Evolutionary conservation across 2,888 invertebrate genomes (phyloP).

Genomic region (Apodemia hepburni): DNA sequence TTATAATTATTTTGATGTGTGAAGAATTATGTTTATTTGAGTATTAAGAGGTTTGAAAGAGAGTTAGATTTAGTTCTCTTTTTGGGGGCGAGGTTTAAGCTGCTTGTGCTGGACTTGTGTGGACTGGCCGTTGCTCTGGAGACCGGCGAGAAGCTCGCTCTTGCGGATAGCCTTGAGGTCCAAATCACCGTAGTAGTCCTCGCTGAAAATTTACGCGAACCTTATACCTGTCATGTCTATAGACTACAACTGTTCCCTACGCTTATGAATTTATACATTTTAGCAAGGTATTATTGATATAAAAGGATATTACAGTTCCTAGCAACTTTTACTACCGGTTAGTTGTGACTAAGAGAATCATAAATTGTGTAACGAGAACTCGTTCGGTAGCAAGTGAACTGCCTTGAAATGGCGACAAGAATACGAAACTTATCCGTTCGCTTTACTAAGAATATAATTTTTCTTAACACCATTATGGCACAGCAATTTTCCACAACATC

Average conservation of each 20-base stretch:
- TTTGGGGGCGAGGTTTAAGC: slow-evolving; percentile 78
- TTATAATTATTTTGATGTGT: slow-evolving; percentile 49
- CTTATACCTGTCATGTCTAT: slow-evolving; percentile 67
- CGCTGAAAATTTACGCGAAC: slow-evolving; percentile 85
- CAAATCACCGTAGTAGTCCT: slow-evolving; percentile 97
- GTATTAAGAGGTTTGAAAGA: slow-evolving; percentile 66
- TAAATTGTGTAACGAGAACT: slow-evolving; percentile 69
- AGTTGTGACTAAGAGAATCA: slow-evolving; percentile 44
- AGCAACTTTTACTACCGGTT: slow-evolving; percentile 59
- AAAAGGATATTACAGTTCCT: slow-evolving; percentile 55
- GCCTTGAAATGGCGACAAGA: slow-evolving; percentile 68
- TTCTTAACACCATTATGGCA: slow-evolving; percentile 12
- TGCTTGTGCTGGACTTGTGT: slow-evolving; percentile 62
- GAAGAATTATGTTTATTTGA: slow-evolving; percentile 53
- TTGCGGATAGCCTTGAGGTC: slow-evolving; percentile 97
- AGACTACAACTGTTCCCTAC: slow-evolving; percentile 31
- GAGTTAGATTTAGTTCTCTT: slow-evolving; percentile 64
- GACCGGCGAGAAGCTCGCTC: slow-evolving; percentile 93
- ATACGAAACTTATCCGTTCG: slow-evolving; percentile 55
- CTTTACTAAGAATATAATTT: slow-evolving; percentile 31
- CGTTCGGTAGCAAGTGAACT: slow-evolving; percentile 59
- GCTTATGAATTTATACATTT: slow-evolving; percentile 21
- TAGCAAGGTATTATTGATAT: slow-evolving; percentile 36
- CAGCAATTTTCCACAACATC: neutral
- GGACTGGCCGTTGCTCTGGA: slow-evolving; percentile 81